A percentile compares a stretch with the other conserved stretches of the same genome.
Conservation (phyloP, 64 coral and sea anemone genomes). For the Montipora efflorescens region DNA sequence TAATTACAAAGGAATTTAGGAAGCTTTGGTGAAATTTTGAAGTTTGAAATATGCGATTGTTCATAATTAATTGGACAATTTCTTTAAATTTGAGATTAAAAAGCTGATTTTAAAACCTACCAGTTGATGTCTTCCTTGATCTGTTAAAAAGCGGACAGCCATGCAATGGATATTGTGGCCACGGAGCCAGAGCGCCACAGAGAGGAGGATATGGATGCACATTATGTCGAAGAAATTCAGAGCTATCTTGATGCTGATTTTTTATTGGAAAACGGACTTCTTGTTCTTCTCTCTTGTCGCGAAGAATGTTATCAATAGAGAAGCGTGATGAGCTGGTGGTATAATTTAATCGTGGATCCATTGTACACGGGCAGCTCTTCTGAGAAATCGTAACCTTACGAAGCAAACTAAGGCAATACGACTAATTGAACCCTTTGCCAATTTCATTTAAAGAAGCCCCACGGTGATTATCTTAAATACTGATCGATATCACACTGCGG, state of each 20-base stretch:
- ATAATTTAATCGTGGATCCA: not conserved
- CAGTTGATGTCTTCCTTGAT: constrained; percentile 22
- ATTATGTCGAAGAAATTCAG: not conserved
- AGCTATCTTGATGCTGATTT: not conserved
- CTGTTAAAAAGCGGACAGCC: not conserved
- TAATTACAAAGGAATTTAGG: not conserved
- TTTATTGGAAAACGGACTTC: not conserved
- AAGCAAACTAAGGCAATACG: not conserved
- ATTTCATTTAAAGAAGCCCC: not conserved
- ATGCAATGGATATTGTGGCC: not conserved
- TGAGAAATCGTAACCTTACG: not conserved
- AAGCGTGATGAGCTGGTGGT: not conserved
- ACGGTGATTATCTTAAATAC: constrained; percentile 18
- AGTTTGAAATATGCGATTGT: not conserved
- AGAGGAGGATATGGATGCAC: constrained; percentile 3
- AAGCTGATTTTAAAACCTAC: not conserved
- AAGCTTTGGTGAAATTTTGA: not conserved
- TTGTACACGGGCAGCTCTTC: not conserved
- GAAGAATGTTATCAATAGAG: constrained; percentile 48
- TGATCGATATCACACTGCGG: constrained; percentile 47
- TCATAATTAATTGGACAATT: not conserved
- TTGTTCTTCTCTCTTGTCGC: constrained; percentile 5
- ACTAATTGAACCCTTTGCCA: not conserved
- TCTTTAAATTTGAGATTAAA: not conserved
- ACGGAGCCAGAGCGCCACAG: not conserved